Conservation (phyloP, 37 sponge, comb jelly and placozoan species). For the Agelas oroides region DNA sequence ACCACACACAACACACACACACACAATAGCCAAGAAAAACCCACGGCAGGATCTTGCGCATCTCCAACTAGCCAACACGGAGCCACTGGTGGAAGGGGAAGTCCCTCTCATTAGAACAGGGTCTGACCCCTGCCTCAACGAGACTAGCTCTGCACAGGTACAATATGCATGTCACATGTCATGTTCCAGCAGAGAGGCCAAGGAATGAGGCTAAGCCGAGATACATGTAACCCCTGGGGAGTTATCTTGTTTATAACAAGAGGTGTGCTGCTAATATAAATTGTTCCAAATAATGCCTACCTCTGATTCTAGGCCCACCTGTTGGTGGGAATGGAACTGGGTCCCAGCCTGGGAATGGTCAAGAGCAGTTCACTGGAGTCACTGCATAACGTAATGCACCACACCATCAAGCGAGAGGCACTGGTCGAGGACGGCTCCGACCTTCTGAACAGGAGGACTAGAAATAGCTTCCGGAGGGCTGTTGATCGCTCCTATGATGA, state of each 20-base stretch:
- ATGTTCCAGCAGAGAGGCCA: no score
- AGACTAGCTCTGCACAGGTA: neutral
- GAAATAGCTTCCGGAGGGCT: conserved; percentile 54
- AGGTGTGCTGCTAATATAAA: no score
- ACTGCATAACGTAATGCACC: conserved; percentile 65
- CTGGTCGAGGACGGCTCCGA: conserved; percentile 27
- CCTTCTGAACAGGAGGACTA: conserved; percentile 14
- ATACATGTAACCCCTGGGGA: no score
- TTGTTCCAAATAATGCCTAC: no score
- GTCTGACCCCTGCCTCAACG: conserved; percentile 54
- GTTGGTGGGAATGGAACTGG: conserved; percentile 51
- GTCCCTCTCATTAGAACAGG: conserved; percentile 44
- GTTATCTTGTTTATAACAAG: no score
- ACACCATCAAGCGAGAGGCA: conserved; percentile 52
- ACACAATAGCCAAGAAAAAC: conserved; percentile 51
- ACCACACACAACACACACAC: no score
- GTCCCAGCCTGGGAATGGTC: conserved; percentile 55
- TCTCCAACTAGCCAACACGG: conserved; percentile 29
- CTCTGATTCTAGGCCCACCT: neutral
- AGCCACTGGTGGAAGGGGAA: conserved; percentile 71
- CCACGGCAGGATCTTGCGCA: conserved; percentile 52
- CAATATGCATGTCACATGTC: no score
- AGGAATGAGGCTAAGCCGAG: no score
- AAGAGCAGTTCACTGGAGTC: conserved; percentile 76
- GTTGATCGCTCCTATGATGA: conserved; percentile 49